A percentile compares a stretch with the other conserved stretches of the same genome.
Conservation (phyloP, 2,113 vertebrate species). For the Tylochromis polylepis region DNA sequence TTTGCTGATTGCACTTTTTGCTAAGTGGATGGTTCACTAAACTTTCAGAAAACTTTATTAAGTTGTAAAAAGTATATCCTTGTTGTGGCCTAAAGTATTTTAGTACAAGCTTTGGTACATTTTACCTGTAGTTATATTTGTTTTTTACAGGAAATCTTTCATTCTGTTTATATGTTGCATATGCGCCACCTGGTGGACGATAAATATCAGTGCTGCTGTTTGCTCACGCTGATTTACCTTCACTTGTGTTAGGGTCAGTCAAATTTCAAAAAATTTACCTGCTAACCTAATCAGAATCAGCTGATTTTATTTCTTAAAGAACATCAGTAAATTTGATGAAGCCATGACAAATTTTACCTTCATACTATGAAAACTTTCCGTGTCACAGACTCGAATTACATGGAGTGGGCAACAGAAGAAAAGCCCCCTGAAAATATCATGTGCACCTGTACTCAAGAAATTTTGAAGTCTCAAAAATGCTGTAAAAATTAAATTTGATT, state of each 20-base stretch:
- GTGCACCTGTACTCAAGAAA: neutral
- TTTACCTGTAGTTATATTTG: neutral
- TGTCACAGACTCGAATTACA: neutral
- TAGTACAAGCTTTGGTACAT: neutral
- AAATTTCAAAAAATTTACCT: neutral
- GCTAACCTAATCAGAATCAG: neutral
- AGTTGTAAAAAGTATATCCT: neutral
- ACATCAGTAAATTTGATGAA: neutral
- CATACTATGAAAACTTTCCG: neutral
- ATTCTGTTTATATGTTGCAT: neutral
- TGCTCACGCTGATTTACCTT: neutral
- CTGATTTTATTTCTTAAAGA: neutral
- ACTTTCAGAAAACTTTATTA: neutral
- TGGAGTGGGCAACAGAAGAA: neutral
- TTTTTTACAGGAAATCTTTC: neutral
- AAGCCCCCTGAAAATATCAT: neutral
- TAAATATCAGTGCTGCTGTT: neutral
- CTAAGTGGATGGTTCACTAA: neutral
- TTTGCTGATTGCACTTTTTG: neutral
- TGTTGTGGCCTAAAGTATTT: neutral
- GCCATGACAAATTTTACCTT: neutral
- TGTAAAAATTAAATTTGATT: neutral
- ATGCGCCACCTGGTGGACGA: slow-evolving; percentile 32
- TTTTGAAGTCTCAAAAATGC: neutral
- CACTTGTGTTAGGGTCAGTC: neutral